Base-by-base conservation (phyloP, 64 coral and sea anemone species). In the Exaiptasia diaphana region DNA sequence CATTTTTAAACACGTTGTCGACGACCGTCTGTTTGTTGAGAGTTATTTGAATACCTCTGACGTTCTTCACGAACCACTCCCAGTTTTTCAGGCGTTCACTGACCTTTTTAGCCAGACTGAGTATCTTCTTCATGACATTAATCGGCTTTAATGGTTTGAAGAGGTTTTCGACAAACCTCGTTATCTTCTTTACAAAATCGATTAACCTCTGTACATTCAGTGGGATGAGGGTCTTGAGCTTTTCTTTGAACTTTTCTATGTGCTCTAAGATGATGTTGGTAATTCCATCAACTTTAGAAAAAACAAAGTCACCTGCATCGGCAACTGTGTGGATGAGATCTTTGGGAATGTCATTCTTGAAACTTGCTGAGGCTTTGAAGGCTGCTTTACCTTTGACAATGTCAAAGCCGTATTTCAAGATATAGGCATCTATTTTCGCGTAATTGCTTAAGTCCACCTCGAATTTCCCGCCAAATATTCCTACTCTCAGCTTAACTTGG, bases 291-390 rank as follows among this genome's bases (percentile, higher is more conserved):
- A 77, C 79, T 20, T 60, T 59, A 4, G 79, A 82, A 9, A 97
- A 28, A 78, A 97, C 11, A 53, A 88, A 85, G 75, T 97, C 88
- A 9, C 85, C 89, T 34, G 81, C 80, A 44, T 97, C 90, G 10
- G 93, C 75, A 45, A 91, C 62, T 10, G 68, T 53, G 13, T 97
- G 90, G 44, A 97, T 97, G 20, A 97, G 85, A 53, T 97, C 93
- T 49, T 97, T 97, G 12, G 93, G 93, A 38, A 97, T 84, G 68
- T 97, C 93, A 32, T 97, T 97, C 67, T 97, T 97, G 20, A 91
- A 97, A 58, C 93, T 91, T 20, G 93, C 93, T 7, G 93, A 76
- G 23, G 79, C 90, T 72, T 85, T 97, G 43, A 97, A 97, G 5
- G 94, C 94, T n/a, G 94, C 94, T 70, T 97, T 97, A 17, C 94